A percentile compares a stretch with the other conserved stretches of the same genome.
These are phyloP conservation scores for Caenorhabditis auriculariae DNA, from an alignment of 2,888 invertebrate species.

Conservation along the genomic window DNA sequence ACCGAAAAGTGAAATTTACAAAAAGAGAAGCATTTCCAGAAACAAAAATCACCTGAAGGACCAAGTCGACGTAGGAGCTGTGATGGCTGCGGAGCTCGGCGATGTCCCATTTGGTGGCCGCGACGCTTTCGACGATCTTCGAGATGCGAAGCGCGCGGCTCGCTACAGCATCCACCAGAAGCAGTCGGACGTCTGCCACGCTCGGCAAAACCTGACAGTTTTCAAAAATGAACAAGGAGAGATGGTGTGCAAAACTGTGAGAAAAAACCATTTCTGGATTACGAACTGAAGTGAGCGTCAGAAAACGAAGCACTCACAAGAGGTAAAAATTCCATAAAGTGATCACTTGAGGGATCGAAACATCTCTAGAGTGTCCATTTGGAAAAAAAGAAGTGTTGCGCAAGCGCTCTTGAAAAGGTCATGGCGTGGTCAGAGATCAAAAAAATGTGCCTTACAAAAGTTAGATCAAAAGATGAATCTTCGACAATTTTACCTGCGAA, in stretches of 20 bases:
- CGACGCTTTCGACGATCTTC: constrained; percentile 77
- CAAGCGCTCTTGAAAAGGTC: no score
- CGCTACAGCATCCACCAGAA: constrained; percentile 40
- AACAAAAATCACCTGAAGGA: constrained; percentile 61
- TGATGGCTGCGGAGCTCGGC: constrained; percentile 88
- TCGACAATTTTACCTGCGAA: constrained; percentile 26
- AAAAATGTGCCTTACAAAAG: no score
- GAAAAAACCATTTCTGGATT: no score
- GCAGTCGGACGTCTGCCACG: constrained; percentile 18
- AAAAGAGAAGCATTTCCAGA: not conserved
- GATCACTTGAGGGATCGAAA: no score
- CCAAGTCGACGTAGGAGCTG: constrained; percentile 76
- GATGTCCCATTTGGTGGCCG: constrained; percentile 83
- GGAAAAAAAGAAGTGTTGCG: no score
- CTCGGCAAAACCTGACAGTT: constrained; percentile 25
- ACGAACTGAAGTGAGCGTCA: no score
- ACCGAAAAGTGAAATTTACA: not conserved
- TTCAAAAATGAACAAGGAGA: no score
- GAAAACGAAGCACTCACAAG: no score
- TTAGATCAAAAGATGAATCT: not conserved
- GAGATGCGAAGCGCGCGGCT: constrained; percentile 41
- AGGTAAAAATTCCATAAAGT: no score
- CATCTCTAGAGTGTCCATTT: no score
- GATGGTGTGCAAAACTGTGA: no score
- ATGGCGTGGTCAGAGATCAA: no score